Conservation (phyloP, 2,797 vertebrate genomes). For the Molossus molossus region DNA sequence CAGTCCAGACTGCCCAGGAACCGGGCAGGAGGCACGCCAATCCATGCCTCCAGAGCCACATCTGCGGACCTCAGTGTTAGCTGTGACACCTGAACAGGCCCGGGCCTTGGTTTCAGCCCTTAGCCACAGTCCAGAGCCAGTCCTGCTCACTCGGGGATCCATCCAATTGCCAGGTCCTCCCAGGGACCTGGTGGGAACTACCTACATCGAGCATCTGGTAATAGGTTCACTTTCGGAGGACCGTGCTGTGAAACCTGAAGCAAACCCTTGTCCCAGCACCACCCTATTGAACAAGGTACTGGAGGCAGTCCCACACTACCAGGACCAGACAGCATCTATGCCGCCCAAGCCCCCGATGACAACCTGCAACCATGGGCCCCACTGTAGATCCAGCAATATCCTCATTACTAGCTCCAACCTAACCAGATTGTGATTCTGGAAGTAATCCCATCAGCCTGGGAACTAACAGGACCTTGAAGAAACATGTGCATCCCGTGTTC, state of each 20-base stretch:
- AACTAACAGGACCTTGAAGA: background rate
- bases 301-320: background rate
- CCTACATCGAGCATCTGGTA: background rate
- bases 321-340: background rate
- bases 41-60: background rate
- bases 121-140: background rate
- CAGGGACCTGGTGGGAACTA: background rate
- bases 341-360: background rate
- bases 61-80: background rate
- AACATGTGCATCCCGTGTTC: background rate
- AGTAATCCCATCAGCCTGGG: background rate
- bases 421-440: background rate
- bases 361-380: background rate
- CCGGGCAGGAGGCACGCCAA: background rate
- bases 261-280: background rate
- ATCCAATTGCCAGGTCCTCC: background rate
- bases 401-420: background rate
- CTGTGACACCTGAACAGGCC: background rate
- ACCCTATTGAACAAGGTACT: background rate
- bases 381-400: background rate
- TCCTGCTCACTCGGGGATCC: background rate
- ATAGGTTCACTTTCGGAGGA: background rate
- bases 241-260: background rate
- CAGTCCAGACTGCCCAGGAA: background rate
- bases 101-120: background rate